Conservation (phyloP, 2,888 invertebrate species). For the Tricholauxania praeusta region DNA sequence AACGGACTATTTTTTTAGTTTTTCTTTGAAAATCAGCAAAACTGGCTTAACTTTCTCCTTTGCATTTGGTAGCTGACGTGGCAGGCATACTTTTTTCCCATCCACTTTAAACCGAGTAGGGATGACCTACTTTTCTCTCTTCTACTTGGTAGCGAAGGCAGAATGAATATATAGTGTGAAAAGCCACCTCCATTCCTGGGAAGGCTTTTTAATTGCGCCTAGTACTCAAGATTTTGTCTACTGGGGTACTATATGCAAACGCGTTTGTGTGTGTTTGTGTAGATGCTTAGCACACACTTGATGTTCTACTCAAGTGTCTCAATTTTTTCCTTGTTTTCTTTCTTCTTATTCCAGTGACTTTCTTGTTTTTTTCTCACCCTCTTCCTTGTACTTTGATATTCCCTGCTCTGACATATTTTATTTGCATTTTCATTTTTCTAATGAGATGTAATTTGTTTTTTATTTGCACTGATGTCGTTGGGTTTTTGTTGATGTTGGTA, state of each 20-base stretch:
- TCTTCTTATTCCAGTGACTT: slow-evolving; percentile 34
- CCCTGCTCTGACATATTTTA: slow-evolving; percentile 45
- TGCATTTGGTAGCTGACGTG: too few species aligned
- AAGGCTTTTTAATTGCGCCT: too few species aligned
- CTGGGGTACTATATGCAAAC: background rate
- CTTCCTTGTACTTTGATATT: slow-evolving; percentile 25
- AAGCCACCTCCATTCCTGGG: too few species aligned
- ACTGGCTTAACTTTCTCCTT: too few species aligned
- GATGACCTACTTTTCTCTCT: too few species aligned
- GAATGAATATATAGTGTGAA: too few species aligned
- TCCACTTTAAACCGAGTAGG: too few species aligned
- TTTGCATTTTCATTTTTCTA: slow-evolving; percentile 63
- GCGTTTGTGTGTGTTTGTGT: slow-evolving; percentile 19
- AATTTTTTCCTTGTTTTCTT: slow-evolving; percentile 45
- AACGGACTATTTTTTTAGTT: too few species aligned
- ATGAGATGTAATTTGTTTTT: slow-evolving; percentile 63
- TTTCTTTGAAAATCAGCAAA: too few species aligned
- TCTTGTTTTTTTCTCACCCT: slow-evolving; percentile 31
- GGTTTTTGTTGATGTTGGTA: background rate
- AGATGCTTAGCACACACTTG: slow-evolving; percentile 28
- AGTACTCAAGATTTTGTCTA: too few species aligned
- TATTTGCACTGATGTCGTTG: slow-evolving; percentile 50
- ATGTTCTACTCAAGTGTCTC: slow-evolving; percentile 38
- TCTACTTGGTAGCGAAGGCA: too few species aligned
- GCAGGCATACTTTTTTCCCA: too few species aligned